Percentiles rank a stretch among this genome's conserved stretches.
phyloP scores from a whole-genome alignment of 2,797 vertebrate species.

The Sparidentex hasta region DNA sequence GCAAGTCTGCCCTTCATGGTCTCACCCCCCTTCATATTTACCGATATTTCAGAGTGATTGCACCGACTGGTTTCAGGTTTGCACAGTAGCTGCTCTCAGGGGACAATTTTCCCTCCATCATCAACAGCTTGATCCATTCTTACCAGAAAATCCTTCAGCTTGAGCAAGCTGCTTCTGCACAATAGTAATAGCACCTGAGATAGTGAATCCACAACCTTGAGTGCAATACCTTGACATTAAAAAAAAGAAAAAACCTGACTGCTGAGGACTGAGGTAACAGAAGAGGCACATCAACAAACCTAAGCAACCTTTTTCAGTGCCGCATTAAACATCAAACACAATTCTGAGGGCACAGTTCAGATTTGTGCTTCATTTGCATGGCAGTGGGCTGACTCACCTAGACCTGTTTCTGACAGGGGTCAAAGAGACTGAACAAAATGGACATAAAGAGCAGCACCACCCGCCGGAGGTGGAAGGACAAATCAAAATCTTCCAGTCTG shows the following conservation, averaged over 20 bases:
- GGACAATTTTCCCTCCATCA: constrained; percentile 10
- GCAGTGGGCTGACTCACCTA: constrained; percentile 20
- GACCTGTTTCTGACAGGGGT: constrained; percentile 28
- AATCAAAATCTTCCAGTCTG: not conserved
- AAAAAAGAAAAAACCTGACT: not conserved
- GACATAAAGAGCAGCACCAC: constrained; percentile 32
- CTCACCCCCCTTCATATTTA: not conserved
- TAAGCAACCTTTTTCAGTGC: not conserved
- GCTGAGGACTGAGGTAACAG: constrained; percentile 9
- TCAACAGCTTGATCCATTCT: not conserved
- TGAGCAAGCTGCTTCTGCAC: not conserved
- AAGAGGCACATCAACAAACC: constrained; percentile 3
- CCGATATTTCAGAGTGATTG: constrained; percentile 9
- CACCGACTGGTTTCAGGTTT: constrained; percentile 16
- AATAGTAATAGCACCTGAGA: not conserved
- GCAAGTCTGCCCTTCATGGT: not conserved
- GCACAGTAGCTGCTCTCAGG: not conserved
- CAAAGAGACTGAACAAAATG: constrained; percentile 27
- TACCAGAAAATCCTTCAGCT: constrained; percentile 19
- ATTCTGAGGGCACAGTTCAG: constrained; percentile 14
- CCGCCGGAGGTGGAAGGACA: constrained; percentile 3
- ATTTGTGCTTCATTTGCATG: constrained; percentile 37
- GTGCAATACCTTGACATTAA: constrained; percentile 6
- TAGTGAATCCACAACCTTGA: not conserved
- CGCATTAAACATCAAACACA: not conserved